Evolutionary conservation across 2,888 invertebrate species (phyloP), one percentile per base, ranked within the genome.

Genomic region (Melanargia galathea): DNA sequence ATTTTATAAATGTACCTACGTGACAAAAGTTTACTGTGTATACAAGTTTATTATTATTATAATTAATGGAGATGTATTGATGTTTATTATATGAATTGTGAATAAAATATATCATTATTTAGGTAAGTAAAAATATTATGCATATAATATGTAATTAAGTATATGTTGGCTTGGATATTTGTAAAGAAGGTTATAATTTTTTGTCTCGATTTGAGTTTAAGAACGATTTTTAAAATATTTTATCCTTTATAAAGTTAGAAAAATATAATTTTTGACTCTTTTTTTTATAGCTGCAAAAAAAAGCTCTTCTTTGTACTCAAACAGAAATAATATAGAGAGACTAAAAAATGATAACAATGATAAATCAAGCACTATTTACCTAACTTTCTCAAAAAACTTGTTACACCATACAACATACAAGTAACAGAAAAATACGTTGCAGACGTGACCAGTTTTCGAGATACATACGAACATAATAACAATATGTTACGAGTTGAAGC

Each of bases 1-100:
- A 80, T 83, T 82, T 86, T 84, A 78, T 82, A 83, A 82, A 72
- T 81, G 75, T 82, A 82, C 75, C 78, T 82, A 82, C 75, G 78
- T 82, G 79, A 76, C 78, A 70, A 71, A 59, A 72, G 71, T 79
- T 81, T 74, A 76, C 70, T 71, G 75, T 75, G 77, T 87, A 86
- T 85, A 87, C 86, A 85, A 75, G 75, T 77, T 77, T 83, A 77
- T 77, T 82, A 77, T 73, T 74, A 75, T n/a, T n/a, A n/a, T n/a
- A 7, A 16, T 77, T 78, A 65, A 71, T 76, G 75, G 81, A 80
- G 65, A 70, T 76, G 75, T 82, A 81, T 82, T 75, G 81, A 77
- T 81, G 81, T 83, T 79, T 79, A 74, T 78, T 78, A 76, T 79
- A 71, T 75, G 74, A 76, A 58, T 67, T 61, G 62, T 58, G 55